Conservation (phyloP, 2,797 vertebrate genomes). For the Apodemus agrarius region DNA sequence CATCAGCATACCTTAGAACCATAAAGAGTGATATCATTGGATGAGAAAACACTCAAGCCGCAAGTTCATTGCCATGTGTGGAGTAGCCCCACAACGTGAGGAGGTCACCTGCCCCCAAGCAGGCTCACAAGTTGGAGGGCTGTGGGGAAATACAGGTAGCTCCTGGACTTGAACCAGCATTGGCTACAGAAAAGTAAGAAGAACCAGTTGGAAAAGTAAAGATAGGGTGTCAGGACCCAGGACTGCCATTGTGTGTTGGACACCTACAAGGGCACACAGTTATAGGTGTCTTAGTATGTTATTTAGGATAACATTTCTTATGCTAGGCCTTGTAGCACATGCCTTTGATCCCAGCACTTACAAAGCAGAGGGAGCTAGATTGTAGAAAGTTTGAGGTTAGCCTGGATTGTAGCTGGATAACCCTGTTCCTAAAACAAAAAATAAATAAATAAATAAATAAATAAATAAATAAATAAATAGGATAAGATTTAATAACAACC, state of each 20-base stretch:
- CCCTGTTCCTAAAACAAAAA: neutral
- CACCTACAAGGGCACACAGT: neutral
- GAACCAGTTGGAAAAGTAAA: neutral
- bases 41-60: neutral
- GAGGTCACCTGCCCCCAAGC: neutral
- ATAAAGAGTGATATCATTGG: neutral
- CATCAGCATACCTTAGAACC: neutral
- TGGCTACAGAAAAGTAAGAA: neutral
- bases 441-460: too few relatives aligned
- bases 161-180: neutral
- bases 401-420: neutral
- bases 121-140: neutral
- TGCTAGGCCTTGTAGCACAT: neutral
- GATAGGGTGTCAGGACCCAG: neutral
- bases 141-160: neutral
- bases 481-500: neutral
- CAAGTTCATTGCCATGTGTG: neutral
- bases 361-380: neutral
- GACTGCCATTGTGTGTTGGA: neutral
- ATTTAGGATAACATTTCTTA: neutral
- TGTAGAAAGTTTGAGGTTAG: neutral
- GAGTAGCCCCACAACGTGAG: neutral
- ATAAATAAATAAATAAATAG: neutral
- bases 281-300: neutral
- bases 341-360: neutral